Evolutionary conservation across 1,140 invertebrate species (phyloP), one percentile per base, ranked within the genome.

Genomic region (Aethina tumida): DNA sequence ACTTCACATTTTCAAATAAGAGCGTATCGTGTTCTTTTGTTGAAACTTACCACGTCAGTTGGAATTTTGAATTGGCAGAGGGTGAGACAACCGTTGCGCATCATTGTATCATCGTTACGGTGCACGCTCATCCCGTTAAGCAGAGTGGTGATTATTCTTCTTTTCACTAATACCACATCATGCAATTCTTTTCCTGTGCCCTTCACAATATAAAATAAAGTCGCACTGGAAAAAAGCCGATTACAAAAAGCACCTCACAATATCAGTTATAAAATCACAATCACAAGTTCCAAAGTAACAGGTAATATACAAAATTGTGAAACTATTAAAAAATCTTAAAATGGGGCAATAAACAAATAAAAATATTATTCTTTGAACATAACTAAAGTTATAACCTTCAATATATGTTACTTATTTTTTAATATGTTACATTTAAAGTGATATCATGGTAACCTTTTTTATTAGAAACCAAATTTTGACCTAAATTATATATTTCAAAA

Each of bases 51-150:
- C 55, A 97, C 85, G 74, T 97, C 93, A 47, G 79, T 74, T 14
- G 93, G 93, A 64, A 97, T 91, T 56, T 82, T 86, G 58, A 97
- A 94, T 64, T 96, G 89, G 56, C 89, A 96, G 4, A 97, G 67
- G 1, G 89, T 93, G 27, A 97, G 69, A 63, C 92, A 96, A 28
- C 91, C 89, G 67, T 97, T 97, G 33, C 91, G 69, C 74, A 96
- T 84, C 88, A 97, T 93, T 5, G 85, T 91, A 45, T 86, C 79
- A 59, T 94, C 89, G 30, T 76, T 71, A 48, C 74, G 71, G 57
- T 91, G 83, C 31, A 72, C 70, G 45, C 81, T 79, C 89, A 95
- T 94, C n/a, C 82, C 88, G 60, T 88, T 82, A 9, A 94, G 66
- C 10, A 92, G 63, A 0, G 81, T 80, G 6, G 75, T 75, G 19